These are phyloP conservation scores for Eupithecia centaureata DNA, from an alignment of 2,888 invertebrate genomes.

Conservation along the genomic window DNA sequence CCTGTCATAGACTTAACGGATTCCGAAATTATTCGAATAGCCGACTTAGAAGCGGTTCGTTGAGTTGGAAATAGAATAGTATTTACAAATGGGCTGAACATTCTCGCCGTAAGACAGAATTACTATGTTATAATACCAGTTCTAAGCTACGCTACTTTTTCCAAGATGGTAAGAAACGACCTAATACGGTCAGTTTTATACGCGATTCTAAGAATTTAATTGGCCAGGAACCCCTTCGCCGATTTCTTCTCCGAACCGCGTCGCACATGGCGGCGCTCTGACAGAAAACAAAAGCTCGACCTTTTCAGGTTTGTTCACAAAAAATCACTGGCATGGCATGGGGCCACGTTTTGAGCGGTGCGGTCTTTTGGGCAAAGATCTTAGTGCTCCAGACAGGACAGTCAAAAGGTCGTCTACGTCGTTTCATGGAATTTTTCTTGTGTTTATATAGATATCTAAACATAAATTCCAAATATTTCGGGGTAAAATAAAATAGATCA, in stretches of 20 bases:
- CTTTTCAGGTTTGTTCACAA: constrained; percentile 75
- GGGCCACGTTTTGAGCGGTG: constrained; percentile 60
- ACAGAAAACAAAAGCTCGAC: constrained; percentile 72
- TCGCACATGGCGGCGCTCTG: constrained; percentile 63
- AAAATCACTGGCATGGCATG: constrained; percentile 68
- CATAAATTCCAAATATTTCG: not conserved
- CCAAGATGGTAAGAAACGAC: not conserved
- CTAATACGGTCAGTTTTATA: not conserved
- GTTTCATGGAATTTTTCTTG: not conserved
- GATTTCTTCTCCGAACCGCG: constrained; percentile 53
- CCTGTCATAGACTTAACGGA: constrained; percentile 4
- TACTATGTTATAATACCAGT: not conserved
- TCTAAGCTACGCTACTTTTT: not conserved
- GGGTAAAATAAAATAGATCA: not conserved
- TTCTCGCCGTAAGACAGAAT: not conserved
- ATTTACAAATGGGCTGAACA: not conserved
- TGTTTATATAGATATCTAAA: not conserved
- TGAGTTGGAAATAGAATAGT: not conserved
- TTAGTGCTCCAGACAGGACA: constrained; percentile 41
- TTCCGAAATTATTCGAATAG: not conserved
- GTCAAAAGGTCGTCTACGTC: not conserved
- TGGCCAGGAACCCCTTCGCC: constrained; percentile 42
- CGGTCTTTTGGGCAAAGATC: constrained; percentile 55
- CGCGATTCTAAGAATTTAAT: constrained; percentile 23
- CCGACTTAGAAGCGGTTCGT: not conserved